A percentile compares a stretch with the other conserved stretches of the same genome.
These are phyloP conservation scores for Stegodyphus dumicola DNA, from an alignment of 1,140 invertebrate species.

Conservation along the genomic window DNA sequence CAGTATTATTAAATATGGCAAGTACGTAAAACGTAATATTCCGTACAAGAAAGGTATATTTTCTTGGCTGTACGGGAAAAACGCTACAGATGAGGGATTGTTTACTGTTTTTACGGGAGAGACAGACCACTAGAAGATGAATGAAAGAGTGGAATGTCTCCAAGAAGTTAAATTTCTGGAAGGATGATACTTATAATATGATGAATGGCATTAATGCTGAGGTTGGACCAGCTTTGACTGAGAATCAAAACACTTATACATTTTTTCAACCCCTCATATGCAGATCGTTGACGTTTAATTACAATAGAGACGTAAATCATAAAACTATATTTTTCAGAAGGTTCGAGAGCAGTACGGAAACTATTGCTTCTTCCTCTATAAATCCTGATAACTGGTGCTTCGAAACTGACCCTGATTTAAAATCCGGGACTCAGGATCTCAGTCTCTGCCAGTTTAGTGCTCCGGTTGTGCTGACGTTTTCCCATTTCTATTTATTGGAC, in stretches of 20 bases:
- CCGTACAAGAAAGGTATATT: slow-evolving; percentile 58
- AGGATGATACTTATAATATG: slow-evolving; percentile 47
- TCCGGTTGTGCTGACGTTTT: slow-evolving; percentile 79
- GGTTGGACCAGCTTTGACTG: slow-evolving; percentile 4
- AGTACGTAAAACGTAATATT: background rate
- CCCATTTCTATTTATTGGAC: slow-evolving; percentile 83
- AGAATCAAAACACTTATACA: slow-evolving; percentile 3
- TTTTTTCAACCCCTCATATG: slow-evolving; percentile 47
- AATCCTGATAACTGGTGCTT: slow-evolving; percentile 51
- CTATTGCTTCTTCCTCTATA: slow-evolving; percentile 7
- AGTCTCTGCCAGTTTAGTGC: slow-evolving; percentile 38
- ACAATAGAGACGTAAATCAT: background rate
- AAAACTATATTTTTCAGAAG: slow-evolving; percentile 5
- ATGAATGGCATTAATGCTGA: slow-evolving; percentile 61
- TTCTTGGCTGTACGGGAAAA: slow-evolving; percentile 66
- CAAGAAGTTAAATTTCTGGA: slow-evolving; percentile 65
- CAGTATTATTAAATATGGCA: slow-evolving; percentile 42
- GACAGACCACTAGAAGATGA: slow-evolving; percentile 65
- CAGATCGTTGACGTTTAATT: slow-evolving; percentile 27
- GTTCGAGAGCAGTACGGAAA: background rate
- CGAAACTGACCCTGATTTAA: background rate
- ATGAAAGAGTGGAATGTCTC: slow-evolving; percentile 74
- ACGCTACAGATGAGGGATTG: slow-evolving; percentile 70
- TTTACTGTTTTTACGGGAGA: slow-evolving; percentile 70
- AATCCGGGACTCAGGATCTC: slow-evolving; percentile 33